Evolutionary conservation across 2,888 invertebrate species (phyloP).

Genomic region (Mayetiola destructor): DNA sequence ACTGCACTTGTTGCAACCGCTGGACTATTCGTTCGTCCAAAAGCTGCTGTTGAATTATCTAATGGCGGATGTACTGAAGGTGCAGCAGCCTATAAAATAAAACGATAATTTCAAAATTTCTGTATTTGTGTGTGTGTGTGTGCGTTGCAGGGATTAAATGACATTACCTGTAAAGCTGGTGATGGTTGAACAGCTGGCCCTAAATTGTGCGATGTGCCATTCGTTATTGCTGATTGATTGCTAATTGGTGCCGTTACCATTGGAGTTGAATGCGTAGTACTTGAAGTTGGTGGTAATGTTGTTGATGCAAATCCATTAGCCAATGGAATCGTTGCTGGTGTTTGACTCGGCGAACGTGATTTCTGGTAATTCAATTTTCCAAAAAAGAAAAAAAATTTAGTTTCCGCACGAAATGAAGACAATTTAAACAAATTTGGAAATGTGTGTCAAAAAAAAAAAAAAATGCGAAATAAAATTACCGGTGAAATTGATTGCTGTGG

Average conservation of each 20-base stretch:
- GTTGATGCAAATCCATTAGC: constrained; percentile 25
- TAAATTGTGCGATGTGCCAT: constrained; percentile 23
- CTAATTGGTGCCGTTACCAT: constrained; percentile 16
- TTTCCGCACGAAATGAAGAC: too few relatives aligned
- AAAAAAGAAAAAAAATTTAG: too few relatives aligned
- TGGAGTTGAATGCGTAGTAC: constrained; percentile 23
- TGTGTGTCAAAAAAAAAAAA: too few relatives aligned
- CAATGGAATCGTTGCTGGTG: constrained; percentile 20
- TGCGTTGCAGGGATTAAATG: too few relatives aligned
- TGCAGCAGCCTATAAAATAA: constrained; percentile 29
- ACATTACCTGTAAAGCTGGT: neutral
- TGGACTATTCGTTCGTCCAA: constrained; percentile 38
- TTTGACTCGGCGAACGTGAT: constrained; percentile 20
- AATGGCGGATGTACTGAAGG: constrained; percentile 25
- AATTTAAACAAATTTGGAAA: neutral
- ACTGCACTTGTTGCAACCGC: constrained; percentile 24
- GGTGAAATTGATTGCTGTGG: constrained; percentile 2
- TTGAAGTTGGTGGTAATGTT: constrained; percentile 23
- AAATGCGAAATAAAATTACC: neutral
- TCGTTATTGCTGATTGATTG: constrained; percentile 25
- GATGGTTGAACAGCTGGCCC: constrained; percentile 39
- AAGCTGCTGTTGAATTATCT: constrained; percentile 28
- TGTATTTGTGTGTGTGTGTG: too few relatives aligned
- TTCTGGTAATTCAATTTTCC: too few relatives aligned
- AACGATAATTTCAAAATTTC: neutral